Evolutionary conservation across 2,797 vertebrate species (phyloP).

Genomic region (Alcedo quadribrachys): DNA sequence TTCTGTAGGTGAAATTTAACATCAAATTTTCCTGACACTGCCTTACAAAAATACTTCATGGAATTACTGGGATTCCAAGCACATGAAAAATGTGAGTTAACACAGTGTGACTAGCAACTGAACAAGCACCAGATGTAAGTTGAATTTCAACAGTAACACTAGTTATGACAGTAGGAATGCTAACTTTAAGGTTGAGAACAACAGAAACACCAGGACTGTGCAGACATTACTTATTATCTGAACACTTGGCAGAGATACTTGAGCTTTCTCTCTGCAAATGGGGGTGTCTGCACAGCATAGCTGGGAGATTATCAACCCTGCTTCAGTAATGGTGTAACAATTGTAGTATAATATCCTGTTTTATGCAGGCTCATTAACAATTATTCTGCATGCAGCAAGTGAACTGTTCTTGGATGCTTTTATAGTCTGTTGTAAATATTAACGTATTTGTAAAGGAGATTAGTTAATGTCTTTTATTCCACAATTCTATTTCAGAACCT

Average conservation of each 20-base stretch:
- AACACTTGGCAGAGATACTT: not conserved
- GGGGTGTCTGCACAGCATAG: not conserved
- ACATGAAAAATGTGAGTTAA: not conserved
- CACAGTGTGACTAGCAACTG: not conserved
- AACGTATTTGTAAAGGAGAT: not conserved
- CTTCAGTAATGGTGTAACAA: not conserved
- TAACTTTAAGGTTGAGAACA: not conserved
- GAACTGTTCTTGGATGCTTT: not conserved
- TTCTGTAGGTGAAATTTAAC: not conserved
- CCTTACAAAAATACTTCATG: not conserved
- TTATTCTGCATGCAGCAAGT: not conserved
- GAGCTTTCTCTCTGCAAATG: not conserved
- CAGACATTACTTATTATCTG: not conserved
- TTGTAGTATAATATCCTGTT: not conserved
- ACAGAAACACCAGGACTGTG: not conserved
- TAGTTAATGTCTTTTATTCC: not conserved
- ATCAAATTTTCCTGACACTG: not conserved
- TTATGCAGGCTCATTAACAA: not conserved
- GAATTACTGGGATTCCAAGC: not conserved
- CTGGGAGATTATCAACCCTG: not conserved
- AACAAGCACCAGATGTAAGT: not conserved
- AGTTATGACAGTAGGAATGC: not conserved
- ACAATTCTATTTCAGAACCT: conserved; percentile 69
- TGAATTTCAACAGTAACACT: not conserved
- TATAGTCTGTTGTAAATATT: not conserved